Evolutionary conservation across 2,888 invertebrate genomes (phyloP).

Genomic region (Athalia circularis): DNA sequence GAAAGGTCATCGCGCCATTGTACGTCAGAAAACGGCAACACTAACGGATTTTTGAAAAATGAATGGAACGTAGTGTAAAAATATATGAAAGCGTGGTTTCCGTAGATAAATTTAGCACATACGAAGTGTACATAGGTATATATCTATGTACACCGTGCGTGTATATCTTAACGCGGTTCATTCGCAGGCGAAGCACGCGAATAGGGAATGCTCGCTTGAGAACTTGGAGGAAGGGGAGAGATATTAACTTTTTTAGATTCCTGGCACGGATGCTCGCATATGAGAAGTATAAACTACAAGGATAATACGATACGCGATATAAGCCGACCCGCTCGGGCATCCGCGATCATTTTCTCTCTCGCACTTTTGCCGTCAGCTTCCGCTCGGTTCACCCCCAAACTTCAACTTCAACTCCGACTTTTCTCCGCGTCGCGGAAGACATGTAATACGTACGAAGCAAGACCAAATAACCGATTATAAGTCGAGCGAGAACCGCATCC

Average conservation of each 20-base stretch:
- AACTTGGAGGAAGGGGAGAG: conserved; percentile 64
- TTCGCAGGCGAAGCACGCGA: conserved; percentile 41
- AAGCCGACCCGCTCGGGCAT: background rate
- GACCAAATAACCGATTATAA: too few species aligned
- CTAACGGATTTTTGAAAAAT: too few species aligned
- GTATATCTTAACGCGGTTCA: conserved; percentile 34
- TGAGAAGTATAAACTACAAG: conserved; percentile 66
- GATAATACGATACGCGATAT: conserved; percentile 52
- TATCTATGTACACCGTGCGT: background rate
- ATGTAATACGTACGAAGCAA: too few species aligned
- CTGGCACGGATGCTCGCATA: conserved; percentile 54
- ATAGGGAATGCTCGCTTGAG: conserved; percentile 28
- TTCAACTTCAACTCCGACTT: too few species aligned
- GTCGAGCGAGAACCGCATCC: too few species aligned
- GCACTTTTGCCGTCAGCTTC: background rate
- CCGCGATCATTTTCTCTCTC: background rate
- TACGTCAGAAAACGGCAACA: too few species aligned
- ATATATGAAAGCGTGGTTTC: background rate
- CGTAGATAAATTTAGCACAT: too few species aligned
- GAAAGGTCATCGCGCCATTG: too few species aligned
- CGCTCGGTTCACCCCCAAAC: too few species aligned
- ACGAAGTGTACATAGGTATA: background rate
- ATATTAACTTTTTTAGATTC: conserved; percentile 69
- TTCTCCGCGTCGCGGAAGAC: too few species aligned
- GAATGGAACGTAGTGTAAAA: background rate